Percentiles rank a stretch among this genome's conserved stretches.
Conservation (phyloP, 2,797 vertebrate species). For the Lepilemur ruficaudatus region DNA sequence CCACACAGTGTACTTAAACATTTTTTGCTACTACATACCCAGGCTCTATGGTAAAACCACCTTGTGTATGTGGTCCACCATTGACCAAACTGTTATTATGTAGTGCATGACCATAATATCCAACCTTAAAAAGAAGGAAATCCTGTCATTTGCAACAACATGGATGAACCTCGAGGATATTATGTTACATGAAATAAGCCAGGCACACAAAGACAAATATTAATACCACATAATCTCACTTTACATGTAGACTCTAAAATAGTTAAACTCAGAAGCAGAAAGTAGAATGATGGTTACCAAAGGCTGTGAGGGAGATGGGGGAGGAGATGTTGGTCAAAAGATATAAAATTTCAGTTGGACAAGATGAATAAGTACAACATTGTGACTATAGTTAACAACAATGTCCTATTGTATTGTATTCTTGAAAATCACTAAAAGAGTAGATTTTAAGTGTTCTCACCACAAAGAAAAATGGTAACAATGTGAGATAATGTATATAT, state of each 20-base stretch:
- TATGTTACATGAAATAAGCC: background rate
- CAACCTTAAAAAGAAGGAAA: background rate
- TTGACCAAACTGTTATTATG: background rate
- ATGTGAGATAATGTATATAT: background rate
- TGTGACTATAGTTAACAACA: background rate
- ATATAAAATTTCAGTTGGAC: background rate
- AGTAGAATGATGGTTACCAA: background rate
- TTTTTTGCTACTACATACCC: background rate
- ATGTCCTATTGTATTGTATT: background rate
- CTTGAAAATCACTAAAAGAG: background rate
- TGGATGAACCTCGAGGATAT: background rate
- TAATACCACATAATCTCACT: background rate
- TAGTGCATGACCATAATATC: background rate
- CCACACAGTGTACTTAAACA: background rate
- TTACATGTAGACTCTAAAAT: background rate
- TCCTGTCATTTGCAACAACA: background rate
- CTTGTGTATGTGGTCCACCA: background rate
- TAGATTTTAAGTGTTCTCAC: background rate
- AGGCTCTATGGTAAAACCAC: background rate
- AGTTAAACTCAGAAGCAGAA: background rate
- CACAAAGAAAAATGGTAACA: background rate
- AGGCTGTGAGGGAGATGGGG: too few species aligned
- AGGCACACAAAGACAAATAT: background rate
- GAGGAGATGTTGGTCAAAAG: background rate
- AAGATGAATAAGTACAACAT: background rate